Evolutionary conservation across 2,797 vertebrate species (phyloP), one percentile per base, ranked within the genome.

Genomic region (Oreochromis grahami): DNA sequence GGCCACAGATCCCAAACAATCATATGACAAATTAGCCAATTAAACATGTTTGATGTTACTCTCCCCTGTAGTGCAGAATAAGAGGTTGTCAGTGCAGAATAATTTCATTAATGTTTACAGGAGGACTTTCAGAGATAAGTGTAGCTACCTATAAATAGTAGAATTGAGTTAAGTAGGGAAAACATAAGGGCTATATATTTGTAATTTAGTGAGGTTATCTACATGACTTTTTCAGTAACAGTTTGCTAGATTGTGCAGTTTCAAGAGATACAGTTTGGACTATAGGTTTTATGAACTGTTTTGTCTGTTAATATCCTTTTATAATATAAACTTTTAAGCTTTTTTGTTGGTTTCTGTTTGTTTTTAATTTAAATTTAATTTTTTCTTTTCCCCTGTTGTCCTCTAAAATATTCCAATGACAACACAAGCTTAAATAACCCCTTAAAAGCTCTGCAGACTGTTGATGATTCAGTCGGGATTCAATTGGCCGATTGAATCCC

Each of bases 11-110:
- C 87, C 86, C 81, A 86, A 93, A 93, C 88, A 93, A 93, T 95
- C 89, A 91, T 86, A 85, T 91, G 91, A 94, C 90, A 95, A 94
- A 95, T 94, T 87, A 91, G 88, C 90, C 92, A 93, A 94, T 96
- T 93, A 94, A 91, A 92, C 32, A 70, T 38, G 84, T 93, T 91
- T 94, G 89, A 93, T 92, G 91, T 84, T 76, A 38, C 77, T 56
- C 58, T 77, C 79, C 86, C 87, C 89, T 38, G 85, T 17, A 70
- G 86, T 78, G 85, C 70, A 26, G 77, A 86, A 80, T 77, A 82
- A 83, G 55, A 80, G 6, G 79, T 80, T 82, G 87, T 86, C 79
- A 26, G 41, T 70, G 78, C 55, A 79, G 74, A 84, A 87, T 79
- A 19, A 79, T 87, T 76, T 58, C 21, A 79, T 48, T 83, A 82